Evolutionary conservation across 2,888 invertebrate species (phyloP), one percentile per base, ranked within the genome.

Genomic region (Lasioglossum lativentre): DNA sequence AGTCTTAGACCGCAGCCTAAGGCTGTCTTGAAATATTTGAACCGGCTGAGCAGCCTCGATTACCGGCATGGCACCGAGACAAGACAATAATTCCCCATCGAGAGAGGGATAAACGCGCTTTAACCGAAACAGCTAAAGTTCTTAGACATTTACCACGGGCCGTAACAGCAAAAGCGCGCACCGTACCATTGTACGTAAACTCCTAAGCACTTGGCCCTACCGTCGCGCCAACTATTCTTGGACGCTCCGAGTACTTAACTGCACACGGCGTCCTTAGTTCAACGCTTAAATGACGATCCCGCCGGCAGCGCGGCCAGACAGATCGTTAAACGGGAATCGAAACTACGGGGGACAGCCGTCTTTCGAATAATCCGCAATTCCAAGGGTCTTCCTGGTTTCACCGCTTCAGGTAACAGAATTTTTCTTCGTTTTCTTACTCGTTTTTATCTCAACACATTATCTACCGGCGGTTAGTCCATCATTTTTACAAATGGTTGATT

Each of bases 51-150:
- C n/a, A 52, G 38, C 27, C 68, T 77, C 52, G 77, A 77, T 40
- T 38, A 38, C 12, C 45, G 38, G 27, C 23, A 45, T 45, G 45
- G 38, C 23, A 45, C n/a, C 72, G 45, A 19, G 78, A 82, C 80
- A 23, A 72, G 86, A 80, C 83, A 78, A 86, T 87, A 86, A 87
- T 87, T 86, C 78, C 78, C 73, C 80, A 73, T 75, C 68, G 63
- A 30, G 63, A 30, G 30, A 40, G 66, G 83, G 83, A 86, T 78
- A 75, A 78, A 78, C 80, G 83, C 70, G 79, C 42, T 78, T 70
- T 78, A 68, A 68, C 83, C 78, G 78, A 83, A 86, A 86, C 87
- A 86, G 77, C 83, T 79, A 68, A 87, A 87, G 86, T 87, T 87
- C 86, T 86, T 83, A 78, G 83, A 80, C 87, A 71, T 83, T 87